A percentile compares a stretch with the other conserved stretches of the same genome.
Conservation (phyloP, 2,888 invertebrate genomes). For the Phlogophora meticulosa region DNA sequence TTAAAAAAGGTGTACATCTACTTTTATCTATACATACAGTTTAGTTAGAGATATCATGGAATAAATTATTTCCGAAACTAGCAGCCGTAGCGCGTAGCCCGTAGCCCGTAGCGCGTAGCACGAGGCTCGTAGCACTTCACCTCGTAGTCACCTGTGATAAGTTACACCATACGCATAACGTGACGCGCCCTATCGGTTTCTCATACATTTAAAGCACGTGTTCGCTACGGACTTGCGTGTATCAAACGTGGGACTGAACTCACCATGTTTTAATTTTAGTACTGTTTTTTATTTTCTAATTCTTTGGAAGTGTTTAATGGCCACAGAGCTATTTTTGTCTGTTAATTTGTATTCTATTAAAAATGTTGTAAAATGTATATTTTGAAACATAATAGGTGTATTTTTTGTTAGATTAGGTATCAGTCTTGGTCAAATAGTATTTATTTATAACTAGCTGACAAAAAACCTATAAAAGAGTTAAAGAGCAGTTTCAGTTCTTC, state of each 20-base stretch:
- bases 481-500: too few relatives aligned
- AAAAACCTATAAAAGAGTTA: too few relatives aligned
- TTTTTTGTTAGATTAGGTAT: background rate
- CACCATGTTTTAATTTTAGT: constrained; percentile 21
- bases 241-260: constrained; percentile 38
- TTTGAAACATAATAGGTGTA: background rate
- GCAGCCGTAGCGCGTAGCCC: background rate
- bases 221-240: constrained; percentile 8
- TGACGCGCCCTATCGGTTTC: constrained; percentile 28
- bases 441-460: background rate
- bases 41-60: too few relatives aligned
- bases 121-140: constrained; percentile 6
- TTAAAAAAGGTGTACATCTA: too few relatives aligned
- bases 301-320: background rate
- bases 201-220: constrained; percentile 52
- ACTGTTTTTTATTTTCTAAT: constrained; percentile 23
- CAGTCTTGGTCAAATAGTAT: background rate
- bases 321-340: background rate
- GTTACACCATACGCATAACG: constrained; percentile 40
- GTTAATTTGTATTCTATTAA: background rate
- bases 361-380: background rate
- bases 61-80: too few relatives aligned
- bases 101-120: background rate
- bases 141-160: constrained; percentile 6
- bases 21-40: too few relatives aligned